A percentile compares a stretch with the other conserved stretches of the same genome.
These are phyloP conservation scores for Perizoma affinitatum DNA, from an alignment of 2,888 invertebrate genomes.

Conservation along the genomic window DNA sequence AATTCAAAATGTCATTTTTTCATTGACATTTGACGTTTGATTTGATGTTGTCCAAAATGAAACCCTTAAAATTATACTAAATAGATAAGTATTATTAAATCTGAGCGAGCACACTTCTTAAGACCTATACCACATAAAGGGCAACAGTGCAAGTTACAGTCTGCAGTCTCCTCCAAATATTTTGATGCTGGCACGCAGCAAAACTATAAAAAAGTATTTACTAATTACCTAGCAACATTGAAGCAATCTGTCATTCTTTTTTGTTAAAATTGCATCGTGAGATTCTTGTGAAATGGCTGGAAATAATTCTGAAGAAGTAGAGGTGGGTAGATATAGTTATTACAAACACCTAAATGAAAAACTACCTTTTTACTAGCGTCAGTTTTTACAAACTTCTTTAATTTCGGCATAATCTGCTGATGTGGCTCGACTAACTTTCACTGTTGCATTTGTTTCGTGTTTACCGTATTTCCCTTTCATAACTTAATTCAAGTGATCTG, in stretches of 20 bases:
- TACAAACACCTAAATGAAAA: conserved; percentile 31
- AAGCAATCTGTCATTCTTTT: conserved; percentile 64
- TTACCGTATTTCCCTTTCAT: conserved; percentile 49
- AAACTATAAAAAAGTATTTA: conserved; percentile 21
- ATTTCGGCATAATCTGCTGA: conserved; percentile 65
- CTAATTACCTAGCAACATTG: conserved; percentile 56
- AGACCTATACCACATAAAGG: too few relatives aligned
- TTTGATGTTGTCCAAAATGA: too few relatives aligned
- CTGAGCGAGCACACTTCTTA: neutral
- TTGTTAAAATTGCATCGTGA: conserved; percentile 69
- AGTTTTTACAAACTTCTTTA: conserved; percentile 46
- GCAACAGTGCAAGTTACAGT: too few relatives aligned
- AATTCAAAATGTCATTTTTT: neutral
- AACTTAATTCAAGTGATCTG: conserved; percentile 28
- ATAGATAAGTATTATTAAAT: neutral
- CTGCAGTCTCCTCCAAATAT: too few relatives aligned
- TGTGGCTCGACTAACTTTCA: conserved; percentile 80
- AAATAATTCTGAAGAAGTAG: conserved; percentile 85
- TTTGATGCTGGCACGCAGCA: conserved; percentile 20
- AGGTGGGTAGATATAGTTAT: conserved; percentile 73
- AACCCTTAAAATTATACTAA: too few relatives aligned
- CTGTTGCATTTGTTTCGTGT: conserved; percentile 68
- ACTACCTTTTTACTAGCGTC: conserved; percentile 46
- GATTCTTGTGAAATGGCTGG: conserved; percentile 85
- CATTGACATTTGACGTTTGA: too few relatives aligned